Conservation (phyloP, 2,888 invertebrate genomes). For the Brachypterus glaber region DNA sequence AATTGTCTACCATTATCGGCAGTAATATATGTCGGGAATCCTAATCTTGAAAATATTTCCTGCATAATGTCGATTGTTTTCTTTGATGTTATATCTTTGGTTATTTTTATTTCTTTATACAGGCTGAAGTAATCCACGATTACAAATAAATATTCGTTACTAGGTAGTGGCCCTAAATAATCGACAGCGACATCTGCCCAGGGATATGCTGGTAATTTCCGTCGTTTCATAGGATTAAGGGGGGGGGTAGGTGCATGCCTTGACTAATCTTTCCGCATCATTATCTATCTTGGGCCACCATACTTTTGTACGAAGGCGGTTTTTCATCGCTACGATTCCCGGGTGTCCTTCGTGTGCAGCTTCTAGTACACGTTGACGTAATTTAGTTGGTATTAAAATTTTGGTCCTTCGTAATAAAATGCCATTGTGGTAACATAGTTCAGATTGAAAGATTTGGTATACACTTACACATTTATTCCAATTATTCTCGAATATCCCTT, state of each 20-base stretch:
- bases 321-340: slow-evolving; percentile 32
- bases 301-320: slow-evolving; percentile 30
- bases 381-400: slow-evolving; percentile 21
- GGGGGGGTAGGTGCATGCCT: slow-evolving; percentile 8
- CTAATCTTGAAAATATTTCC: slow-evolving; percentile 22
- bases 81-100: slow-evolving; percentile 13
- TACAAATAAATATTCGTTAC: slow-evolving; percentile 14
- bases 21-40: slow-evolving; percentile 19
- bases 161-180: slow-evolving; percentile 20
- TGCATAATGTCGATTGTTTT: slow-evolving; percentile 14
- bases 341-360: slow-evolving; percentile 33
- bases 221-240: slow-evolving; percentile 15
- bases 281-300: slow-evolving; percentile 33
- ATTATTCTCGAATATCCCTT: slow-evolving; percentile 8
- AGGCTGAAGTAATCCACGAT: slow-evolving; percentile 14
- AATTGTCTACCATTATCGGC: slow-evolving; percentile 21
- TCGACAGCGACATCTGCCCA: slow-evolving; percentile 21
- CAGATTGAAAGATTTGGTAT: slow-evolving; percentile 21
- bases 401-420: slow-evolving; percentile 19
- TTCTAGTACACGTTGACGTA: slow-evolving; percentile 18
- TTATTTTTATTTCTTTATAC: slow-evolving; percentile 20
- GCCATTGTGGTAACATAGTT: slow-evolving; percentile 26
- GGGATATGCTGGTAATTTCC: slow-evolving; percentile 10
- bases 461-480: slow-evolving; percentile 9
- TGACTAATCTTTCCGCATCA: slow-evolving; percentile 18